These are phyloP conservation scores for Tretioscincus oriximinensis DNA, from an alignment of 2,113 vertebrate genomes.

Conservation along the genomic window DNA sequence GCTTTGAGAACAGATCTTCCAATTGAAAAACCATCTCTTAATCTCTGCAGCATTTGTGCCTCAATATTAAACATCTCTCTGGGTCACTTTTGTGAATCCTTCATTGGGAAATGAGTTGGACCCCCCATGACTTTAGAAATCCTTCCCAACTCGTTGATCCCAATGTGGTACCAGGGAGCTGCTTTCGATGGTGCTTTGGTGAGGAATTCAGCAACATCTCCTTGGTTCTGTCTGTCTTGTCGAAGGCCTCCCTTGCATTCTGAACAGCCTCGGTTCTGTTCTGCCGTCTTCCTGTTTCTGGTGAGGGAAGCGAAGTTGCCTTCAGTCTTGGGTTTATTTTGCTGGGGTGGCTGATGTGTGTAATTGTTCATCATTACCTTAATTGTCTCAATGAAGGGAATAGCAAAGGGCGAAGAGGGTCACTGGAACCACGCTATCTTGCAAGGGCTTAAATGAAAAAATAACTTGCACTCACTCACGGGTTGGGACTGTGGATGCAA, in stretches of 20 bases:
- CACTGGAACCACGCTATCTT: neutral
- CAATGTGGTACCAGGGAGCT: too few species aligned
- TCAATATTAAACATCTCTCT: too few species aligned
- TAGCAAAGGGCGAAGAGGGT: neutral
- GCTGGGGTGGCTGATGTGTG: slow-evolving; percentile 30
- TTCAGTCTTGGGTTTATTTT: neutral
- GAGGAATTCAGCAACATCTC: too few species aligned
- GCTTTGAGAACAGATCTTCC: too few species aligned
- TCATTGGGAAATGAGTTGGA: too few species aligned
- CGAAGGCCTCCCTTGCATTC: too few species aligned
- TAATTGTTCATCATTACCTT: slow-evolving; percentile 67
- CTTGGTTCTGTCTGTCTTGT: neutral
- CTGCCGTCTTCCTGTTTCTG: rapidly evolving
- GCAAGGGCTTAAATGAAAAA: slow-evolving; percentile 30
- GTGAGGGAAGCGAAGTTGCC: rapidly evolving
- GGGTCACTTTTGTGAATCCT: too few species aligned
- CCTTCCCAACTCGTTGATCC: too few species aligned
- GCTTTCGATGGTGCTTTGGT: neutral
- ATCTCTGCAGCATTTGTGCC: too few species aligned
- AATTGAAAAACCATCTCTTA: too few species aligned
- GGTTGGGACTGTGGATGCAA: slow-evolving; percentile 18
- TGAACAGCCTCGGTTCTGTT: too few species aligned
- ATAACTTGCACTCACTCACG: neutral
- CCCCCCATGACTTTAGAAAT: too few species aligned
- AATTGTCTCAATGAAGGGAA: slow-evolving; percentile 50